Percentiles rank a stretch among this genome's conserved stretches.
These are phyloP conservation scores for Numida meleagris DNA, from an alignment of 2,113 vertebrate genomes.

Conservation along the genomic window DNA sequence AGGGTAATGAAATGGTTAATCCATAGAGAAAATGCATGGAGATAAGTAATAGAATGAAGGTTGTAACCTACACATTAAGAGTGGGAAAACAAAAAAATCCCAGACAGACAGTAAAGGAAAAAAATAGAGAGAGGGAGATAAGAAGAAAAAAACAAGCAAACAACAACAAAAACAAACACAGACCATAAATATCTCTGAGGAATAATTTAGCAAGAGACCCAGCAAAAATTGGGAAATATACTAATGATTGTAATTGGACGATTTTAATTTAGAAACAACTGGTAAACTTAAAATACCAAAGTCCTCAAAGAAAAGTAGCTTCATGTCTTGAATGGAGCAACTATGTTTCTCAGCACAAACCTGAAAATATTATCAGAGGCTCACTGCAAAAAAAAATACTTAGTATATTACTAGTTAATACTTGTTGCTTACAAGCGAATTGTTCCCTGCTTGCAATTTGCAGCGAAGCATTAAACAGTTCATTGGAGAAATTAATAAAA, in stretches of 20 bases:
- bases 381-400: background rate
- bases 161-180: background rate
- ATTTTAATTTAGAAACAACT: background rate
- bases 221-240: background rate
- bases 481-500: background rate
- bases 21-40: background rate
- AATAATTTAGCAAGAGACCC: background rate
- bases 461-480: background rate
- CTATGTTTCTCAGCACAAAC: background rate
- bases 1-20: background rate
- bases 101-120: background rate
- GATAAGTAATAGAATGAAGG: background rate
- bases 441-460: background rate
- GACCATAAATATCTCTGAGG: background rate
- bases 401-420: background rate
- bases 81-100: background rate
- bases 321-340: background rate
- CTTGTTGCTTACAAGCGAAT: background rate
- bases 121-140: too few relatives aligned
- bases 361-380: background rate
- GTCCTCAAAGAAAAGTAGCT: background rate
- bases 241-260: background rate
- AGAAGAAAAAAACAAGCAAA: too few relatives aligned
- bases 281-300: background rate
- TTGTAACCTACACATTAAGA: background rate